Base-by-base conservation (phyloP, 2,797 vertebrate species). In the Danio albolineatus region DNA sequence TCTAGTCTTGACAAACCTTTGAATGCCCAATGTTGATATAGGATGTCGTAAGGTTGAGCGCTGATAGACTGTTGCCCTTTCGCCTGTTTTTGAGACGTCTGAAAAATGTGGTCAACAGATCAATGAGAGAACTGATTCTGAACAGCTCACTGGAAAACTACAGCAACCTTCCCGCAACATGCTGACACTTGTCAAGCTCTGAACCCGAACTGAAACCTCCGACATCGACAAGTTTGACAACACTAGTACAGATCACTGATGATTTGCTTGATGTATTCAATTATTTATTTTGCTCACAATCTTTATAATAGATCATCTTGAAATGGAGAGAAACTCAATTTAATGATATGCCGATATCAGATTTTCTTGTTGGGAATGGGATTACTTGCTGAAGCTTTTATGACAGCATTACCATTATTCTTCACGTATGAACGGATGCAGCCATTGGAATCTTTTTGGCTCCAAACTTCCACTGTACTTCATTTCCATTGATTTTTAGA, bases 161-260 rank as follows among this genome's bases (percentile, higher is more conserved):
- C 17, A 38, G 28, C 53, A 19, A 61, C 1, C 28, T 70, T 78
- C n/a, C 44, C 1, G 8, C 4, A 43, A 51, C 56, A 70, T 78
- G 76, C 17, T 12, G 36, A 78, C 13, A 53, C 76, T 70, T 70
- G 74, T 67, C 67, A 44, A 46, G 4, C 66, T 62, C 46, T 61
- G 46, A 74, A 16, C 28, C 14, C n/a, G 54, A 75, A 53, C 10
- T 13, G n/a, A 65, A 65, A 21, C 21, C 53, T 57, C 39, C n/a
- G 41, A 48, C 76, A 16, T 70, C 53, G 59, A 48, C 41, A 19
- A 59, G 51, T 76, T 9, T 17, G 74, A 66, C 16, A 17, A 66
- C 16, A 6, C 7, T 10, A 48, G 21, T 10, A 38, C 10, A 38
- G 12, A 43, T 28, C 2, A 62, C 73, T 54, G n/a, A 19, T 17